Base-by-base conservation (phyloP, 92 coral and sea anemone genomes). In the Palythoa caribaeorum region DNA sequence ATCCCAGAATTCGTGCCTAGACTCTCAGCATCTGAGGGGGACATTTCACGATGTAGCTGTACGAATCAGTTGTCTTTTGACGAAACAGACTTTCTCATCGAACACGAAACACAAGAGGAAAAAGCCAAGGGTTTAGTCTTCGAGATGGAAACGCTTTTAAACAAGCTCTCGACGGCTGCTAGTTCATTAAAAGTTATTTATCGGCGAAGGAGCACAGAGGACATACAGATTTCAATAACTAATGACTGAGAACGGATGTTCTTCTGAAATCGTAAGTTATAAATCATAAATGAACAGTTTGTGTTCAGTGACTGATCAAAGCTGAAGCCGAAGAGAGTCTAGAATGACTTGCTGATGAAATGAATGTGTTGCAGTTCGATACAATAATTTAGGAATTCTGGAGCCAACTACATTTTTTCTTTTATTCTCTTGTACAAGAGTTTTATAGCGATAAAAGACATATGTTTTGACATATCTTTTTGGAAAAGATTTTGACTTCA, bases 91-190 rank as follows among this genome's bases (percentile, higher is more conserved):
- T 93, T 89, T 83, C 20, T 89, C 14, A 73, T 81, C 51, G 88
- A 93, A 81, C 92, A 84, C 38, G 62, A 87, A 35, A 68, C 93
- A 3, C 94, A 94, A 44, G 96, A 95, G 52, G 88, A 91, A 52
- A 92, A 93, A 44, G 96, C 98, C 60, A 92, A 93, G 72, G 98
- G 96, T 9, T 78, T 95, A 19, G 98, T 95, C 6, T 87, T 86
- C 19, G 98, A 95, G 86, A 95, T 95, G 98, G 92, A 95, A 89
- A 91, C 96, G 16, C 90, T 95, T 71, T 77, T 95, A 62, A 95
- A 93, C 87, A 96, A 95, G 83, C 88, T 95, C 51, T 91, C 98
- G 7, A 87, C 90, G 10, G 98, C 98, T 53, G 98, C 98, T 9
- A 90, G 87, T 44, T 95, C 96, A 50, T 75, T 95, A 75, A 95